A percentile compares a stretch with the other conserved stretches of the same genome.
Conservation (phyloP, 2,888 invertebrate species). For the Theretra japonica region DNA sequence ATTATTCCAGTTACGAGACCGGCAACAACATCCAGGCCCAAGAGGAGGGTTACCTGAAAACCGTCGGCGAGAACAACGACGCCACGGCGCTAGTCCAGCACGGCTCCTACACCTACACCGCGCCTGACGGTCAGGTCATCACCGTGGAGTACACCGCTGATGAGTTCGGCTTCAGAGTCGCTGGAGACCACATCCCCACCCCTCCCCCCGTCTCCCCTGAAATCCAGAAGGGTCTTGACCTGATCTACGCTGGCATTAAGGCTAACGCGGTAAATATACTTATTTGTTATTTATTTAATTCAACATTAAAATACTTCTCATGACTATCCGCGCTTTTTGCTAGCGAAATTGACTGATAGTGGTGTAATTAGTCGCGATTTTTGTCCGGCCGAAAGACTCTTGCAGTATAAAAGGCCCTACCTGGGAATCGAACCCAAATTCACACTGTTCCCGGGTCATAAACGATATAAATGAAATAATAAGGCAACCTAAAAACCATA, state of each 20-base stretch:
- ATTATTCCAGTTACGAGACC: slow-evolving; percentile 89
- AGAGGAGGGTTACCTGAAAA: slow-evolving; percentile 91
- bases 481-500: too few relatives aligned
- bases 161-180: slow-evolving; percentile 92
- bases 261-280: slow-evolving; percentile 70
- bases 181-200: slow-evolving; percentile 93
- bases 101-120: slow-evolving; percentile 91
- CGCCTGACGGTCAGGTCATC: slow-evolving; percentile 91
- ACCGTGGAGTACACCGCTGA: slow-evolving; percentile 92
- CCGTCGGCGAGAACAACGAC: slow-evolving; percentile 87
- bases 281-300: neutral
- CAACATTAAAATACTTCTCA: neutral
- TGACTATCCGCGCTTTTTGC: too few relatives aligned
- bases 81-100: slow-evolving; percentile 87
- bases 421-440: too few relatives aligned
- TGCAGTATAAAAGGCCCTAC: too few relatives aligned
- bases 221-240: slow-evolving; percentile 94
- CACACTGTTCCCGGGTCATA: too few relatives aligned
- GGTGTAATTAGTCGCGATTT: too few relatives aligned
- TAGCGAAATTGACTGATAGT: too few relatives aligned
- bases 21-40: slow-evolving; percentile 92
- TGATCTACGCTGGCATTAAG: slow-evolving; percentile 93
- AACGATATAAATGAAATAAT: too few relatives aligned
- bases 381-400: too few relatives aligned
- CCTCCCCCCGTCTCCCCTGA: slow-evolving; percentile 93